These are phyloP conservation scores for Digitonthophagus gazella DNA, from an alignment of 2,888 invertebrate genomes.

Conservation along the genomic window DNA sequence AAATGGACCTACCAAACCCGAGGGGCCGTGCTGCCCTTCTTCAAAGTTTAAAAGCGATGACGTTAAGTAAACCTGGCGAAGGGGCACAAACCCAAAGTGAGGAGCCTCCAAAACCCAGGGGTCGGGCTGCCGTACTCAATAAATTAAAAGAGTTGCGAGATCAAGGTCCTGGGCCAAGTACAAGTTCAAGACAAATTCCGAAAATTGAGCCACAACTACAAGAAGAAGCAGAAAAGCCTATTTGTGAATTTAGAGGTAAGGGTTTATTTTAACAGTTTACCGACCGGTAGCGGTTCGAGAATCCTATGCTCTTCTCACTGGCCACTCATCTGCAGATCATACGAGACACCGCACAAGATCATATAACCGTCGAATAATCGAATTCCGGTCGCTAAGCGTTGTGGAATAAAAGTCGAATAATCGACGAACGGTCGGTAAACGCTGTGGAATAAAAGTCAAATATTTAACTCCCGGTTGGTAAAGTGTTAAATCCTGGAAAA, in stretches of 20 bases:
- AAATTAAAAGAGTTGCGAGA: constrained; percentile 35
- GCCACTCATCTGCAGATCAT: no score
- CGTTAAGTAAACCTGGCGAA: constrained; percentile 31
- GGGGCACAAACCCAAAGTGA: constrained; percentile 25
- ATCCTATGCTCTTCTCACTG: no score
- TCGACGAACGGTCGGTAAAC: no score
- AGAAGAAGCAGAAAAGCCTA: constrained; percentile 9
- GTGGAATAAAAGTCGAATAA: no score
- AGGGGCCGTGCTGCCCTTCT: constrained; percentile 39
- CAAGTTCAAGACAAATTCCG: neutral
- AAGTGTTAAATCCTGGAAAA: no score
- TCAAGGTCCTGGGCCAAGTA: neutral
- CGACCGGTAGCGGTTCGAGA: no score
- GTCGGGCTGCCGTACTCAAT: constrained; percentile 43
- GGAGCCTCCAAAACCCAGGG: constrained; percentile 41
- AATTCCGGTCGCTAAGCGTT: no score
- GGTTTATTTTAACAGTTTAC: no score
- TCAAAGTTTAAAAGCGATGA: constrained; percentile 34
- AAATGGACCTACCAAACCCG: constrained; percentile 31
- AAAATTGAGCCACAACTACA: neutral
- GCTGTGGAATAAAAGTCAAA: no score
- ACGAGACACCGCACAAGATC: no score
- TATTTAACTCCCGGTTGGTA: no score
- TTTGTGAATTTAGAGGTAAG: constrained; percentile 25
- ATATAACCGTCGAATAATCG: no score